phyloP scores from a whole-genome alignment of 1,140 invertebrate genomes.

The Papilio machaon region DNA sequence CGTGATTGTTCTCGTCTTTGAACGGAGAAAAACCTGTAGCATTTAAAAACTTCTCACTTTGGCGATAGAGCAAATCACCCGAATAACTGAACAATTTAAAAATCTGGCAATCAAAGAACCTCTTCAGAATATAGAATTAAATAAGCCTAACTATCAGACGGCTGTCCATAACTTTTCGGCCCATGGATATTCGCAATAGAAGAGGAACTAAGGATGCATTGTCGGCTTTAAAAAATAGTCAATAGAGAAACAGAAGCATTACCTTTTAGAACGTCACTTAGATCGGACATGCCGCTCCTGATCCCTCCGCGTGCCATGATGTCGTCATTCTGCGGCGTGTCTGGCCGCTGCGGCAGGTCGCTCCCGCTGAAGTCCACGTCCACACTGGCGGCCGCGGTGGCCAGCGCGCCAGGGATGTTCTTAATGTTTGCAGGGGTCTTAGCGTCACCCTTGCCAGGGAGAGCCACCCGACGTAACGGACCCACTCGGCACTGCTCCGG shows the following conservation, averaged over 20 bases:
- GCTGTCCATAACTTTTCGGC: too few relatives aligned
- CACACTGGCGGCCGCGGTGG: conserved; percentile 92
- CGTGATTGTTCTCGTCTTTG: conserved; percentile 89
- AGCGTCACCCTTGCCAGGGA: conserved; percentile 80
- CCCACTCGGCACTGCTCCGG: conserved; percentile 86
- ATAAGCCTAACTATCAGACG: too few relatives aligned
- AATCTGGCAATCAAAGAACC: too few relatives aligned
- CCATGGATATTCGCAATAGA: too few relatives aligned
- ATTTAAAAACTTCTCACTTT: neutral
- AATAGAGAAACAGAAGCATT: conserved; percentile 39
- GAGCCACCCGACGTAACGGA: conserved; percentile 75
- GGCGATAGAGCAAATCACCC: too few relatives aligned
- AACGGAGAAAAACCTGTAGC: conserved; percentile 80
- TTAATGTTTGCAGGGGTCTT: conserved; percentile 77
- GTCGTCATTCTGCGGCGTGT: conserved; percentile 93
- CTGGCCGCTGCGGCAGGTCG: conserved; percentile 88
- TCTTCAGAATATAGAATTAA: too few relatives aligned
- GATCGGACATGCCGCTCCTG: conserved; percentile 84
- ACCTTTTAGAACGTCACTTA: conserved; percentile 92
- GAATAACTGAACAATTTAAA: too few relatives aligned
- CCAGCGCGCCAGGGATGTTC: conserved; percentile 84
- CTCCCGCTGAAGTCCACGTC: conserved; percentile 93
- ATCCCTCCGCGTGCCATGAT: conserved; percentile 85
- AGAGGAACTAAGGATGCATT: too few relatives aligned
- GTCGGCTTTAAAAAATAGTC: neutral